Evolutionary conservation across 2,113 vertebrate species (phyloP).

Genomic region (Notiomystis cincta): DNA sequence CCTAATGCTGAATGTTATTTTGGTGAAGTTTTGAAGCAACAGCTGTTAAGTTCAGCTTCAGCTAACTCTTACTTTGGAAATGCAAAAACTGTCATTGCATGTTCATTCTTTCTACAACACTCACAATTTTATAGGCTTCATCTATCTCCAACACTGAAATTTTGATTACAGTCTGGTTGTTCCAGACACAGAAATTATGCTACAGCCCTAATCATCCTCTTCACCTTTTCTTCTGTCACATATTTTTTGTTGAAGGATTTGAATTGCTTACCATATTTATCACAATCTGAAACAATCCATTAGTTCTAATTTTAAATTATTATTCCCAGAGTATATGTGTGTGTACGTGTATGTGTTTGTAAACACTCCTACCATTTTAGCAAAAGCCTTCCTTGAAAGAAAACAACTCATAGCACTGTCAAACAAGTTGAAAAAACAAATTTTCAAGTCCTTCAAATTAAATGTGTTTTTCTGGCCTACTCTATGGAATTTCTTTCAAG

Average conservation of each 20-base stretch:
- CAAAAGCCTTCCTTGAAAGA: not conserved
- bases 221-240: not conserved
- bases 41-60: not conserved
- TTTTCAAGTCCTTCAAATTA: not conserved
- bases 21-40: not conserved
- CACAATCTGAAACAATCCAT: not conserved
- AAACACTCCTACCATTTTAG: not conserved
- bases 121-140: not conserved
- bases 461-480: not conserved
- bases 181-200: not conserved
- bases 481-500: not conserved
- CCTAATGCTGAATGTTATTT: not conserved
- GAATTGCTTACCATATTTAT: not conserved
- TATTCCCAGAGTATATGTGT: not conserved
- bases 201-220: not conserved
- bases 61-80: not conserved
- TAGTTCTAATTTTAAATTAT: not conserved
- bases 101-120: not conserved
- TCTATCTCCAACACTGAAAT: not conserved
- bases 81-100: not conserved
- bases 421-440: not conserved
- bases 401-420: not conserved
- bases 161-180: not conserved
- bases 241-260: not conserved
- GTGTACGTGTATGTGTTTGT: fast-evolving